phyloP scores from a whole-genome alignment of 2,797 vertebrate genomes.

The Lycodopsis pacificus region DNA sequence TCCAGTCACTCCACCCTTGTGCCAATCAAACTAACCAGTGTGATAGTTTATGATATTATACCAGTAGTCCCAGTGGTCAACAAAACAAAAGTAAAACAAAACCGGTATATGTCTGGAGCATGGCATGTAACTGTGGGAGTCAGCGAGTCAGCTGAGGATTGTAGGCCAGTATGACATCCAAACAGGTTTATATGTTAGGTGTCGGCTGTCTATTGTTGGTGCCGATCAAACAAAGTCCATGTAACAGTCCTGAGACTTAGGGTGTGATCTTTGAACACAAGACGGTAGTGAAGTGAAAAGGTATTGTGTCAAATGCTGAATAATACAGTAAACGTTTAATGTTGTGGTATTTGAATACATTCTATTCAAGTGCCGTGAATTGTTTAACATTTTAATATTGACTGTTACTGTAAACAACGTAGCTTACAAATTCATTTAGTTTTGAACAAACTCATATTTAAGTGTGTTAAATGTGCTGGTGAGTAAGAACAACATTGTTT shows the following conservation, averaged over 20 bases:
- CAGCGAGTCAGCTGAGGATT: neutral
- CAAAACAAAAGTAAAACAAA: neutral
- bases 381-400: neutral
- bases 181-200: neutral
- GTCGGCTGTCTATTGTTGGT: neutral
- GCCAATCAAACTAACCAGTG: neutral
- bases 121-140: neutral
- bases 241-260: neutral
- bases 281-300: too few relatives aligned
- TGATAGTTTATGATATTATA: neutral
- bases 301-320: neutral
- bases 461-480: neutral
- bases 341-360: neutral
- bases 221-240: neutral
- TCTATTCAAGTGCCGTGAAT: neutral
- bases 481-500: slow-evolving; percentile 1
- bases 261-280: neutral
- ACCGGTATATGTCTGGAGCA: neutral
- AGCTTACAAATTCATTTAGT: neutral
- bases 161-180: neutral
- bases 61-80: neutral
- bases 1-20: slow-evolving; percentile 43
- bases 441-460: neutral
- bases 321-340: neutral
- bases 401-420: neutral